These are phyloP conservation scores for Sebastes matsubarae DNA, from an alignment of 2,797 vertebrate genomes.

Conservation along the genomic window DNA sequence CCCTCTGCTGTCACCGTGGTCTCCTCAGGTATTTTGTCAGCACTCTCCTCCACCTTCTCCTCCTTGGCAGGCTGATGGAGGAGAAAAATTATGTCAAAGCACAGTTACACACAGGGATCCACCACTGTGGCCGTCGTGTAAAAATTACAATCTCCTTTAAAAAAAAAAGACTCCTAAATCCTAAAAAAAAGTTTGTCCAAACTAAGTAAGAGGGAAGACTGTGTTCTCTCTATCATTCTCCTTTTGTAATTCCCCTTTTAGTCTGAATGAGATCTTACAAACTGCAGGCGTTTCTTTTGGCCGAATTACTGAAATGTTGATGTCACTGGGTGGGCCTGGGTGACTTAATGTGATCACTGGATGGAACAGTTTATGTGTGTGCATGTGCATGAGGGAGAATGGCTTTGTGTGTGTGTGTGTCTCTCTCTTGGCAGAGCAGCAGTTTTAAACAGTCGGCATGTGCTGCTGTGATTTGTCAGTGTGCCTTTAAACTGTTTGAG, in stretches of 20 bases:
- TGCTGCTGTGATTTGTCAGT: not conserved
- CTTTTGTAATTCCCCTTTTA: slow-evolving; percentile 7
- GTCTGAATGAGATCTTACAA: slow-evolving; percentile 14
- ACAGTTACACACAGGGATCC: not conserved
- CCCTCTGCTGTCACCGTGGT: slow-evolving; percentile 51
- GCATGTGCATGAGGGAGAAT: slow-evolving; percentile 9
- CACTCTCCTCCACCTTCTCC: slow-evolving; percentile 79
- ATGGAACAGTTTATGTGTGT: slow-evolving; percentile 40
- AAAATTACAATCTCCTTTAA: not conserved
- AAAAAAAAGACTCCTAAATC: not conserved
- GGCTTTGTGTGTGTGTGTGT: not conserved
- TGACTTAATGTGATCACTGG: slow-evolving; percentile 65
- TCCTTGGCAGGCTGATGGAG: slow-evolving; percentile 81
- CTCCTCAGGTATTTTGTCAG: slow-evolving; percentile 62
- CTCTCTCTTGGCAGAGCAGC: not conserved
- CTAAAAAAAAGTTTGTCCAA: slow-evolving; percentile 2
- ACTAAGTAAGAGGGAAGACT: not conserved
- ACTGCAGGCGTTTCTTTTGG: slow-evolving; percentile 66
- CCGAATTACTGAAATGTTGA: slow-evolving; percentile 60
- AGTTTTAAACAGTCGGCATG: slow-evolving; percentile 3
- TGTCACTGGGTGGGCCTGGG: slow-evolving; percentile 74
- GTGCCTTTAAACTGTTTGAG: not conserved
- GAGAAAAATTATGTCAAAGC: not conserved
- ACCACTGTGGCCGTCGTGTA: not conserved
- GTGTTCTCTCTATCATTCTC: not conserved